Percentiles rank a stretch among this genome's conserved stretches.
Evolutionary conservation across 2,113 vertebrate species (phyloP).

Genomic region (Gnathonemus echidnorhynchus): DNA sequence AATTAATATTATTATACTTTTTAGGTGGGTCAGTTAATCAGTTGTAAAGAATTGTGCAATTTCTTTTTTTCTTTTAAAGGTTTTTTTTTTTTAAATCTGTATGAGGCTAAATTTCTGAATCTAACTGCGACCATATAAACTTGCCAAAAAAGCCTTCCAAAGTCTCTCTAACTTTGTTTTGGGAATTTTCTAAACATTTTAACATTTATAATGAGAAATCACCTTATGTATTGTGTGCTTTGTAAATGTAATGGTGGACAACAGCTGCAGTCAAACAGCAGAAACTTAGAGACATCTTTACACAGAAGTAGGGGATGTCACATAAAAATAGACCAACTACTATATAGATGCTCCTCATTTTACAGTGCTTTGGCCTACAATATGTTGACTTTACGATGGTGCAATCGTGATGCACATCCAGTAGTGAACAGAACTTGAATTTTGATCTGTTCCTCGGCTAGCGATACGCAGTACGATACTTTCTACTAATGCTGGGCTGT

Average conservation of each 20-base stretch:
- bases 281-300: not conserved
- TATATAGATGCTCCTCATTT: not conserved
- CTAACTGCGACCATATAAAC: constrained; percentile 60
- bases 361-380: not conserved
- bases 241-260: not conserved
- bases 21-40: constrained; percentile 56
- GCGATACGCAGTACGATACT: not conserved
- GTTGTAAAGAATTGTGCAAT: constrained; percentile 56
- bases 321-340: not conserved
- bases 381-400: not conserved
- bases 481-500: not conserved
- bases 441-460: not conserved
- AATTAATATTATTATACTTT: constrained; percentile 48
- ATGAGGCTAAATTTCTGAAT: constrained; percentile 63
- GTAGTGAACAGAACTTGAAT: not conserved
- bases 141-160: constrained; percentile 47
- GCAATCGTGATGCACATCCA: not conserved
- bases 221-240: not conserved
- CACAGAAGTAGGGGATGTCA: not conserved
- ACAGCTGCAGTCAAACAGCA: not conserved
- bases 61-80: constrained; percentile 32
- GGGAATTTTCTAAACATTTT: not conserved
- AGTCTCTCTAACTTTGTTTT: constrained; percentile 32
- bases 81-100: constrained; percentile 44
- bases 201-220: not conserved